These are phyloP conservation scores for Bradypus variegatus DNA, from an alignment of 2,797 vertebrate species.

Conservation along the genomic window DNA sequence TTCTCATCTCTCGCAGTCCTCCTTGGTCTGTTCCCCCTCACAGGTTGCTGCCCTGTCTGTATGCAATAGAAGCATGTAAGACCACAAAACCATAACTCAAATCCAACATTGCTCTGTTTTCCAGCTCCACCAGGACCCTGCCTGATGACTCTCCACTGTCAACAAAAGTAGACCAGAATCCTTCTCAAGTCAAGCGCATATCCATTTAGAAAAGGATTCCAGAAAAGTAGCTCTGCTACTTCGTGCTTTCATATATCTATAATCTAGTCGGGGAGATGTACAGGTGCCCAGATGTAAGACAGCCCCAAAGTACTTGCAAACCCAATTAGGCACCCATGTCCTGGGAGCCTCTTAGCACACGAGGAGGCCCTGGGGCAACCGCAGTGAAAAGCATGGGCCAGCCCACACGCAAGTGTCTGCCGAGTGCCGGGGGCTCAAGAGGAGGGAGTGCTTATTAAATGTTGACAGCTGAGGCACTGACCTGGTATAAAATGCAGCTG, in stretches of 20 bases:
- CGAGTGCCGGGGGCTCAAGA: not conserved
- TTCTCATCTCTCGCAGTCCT: not conserved
- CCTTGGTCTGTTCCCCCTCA: not conserved
- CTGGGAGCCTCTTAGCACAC: not conserved
- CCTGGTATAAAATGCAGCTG: not conserved
- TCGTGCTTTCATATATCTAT: not conserved
- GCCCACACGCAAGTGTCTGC: constrained; percentile 2
- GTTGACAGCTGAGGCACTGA: constrained; percentile 5
- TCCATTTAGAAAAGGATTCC: not conserved
- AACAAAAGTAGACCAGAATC: not conserved
- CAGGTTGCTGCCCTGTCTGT: not conserved
- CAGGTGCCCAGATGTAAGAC: not conserved
- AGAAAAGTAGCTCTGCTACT: fast-evolving
- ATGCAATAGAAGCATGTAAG: no score
- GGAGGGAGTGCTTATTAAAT: not conserved
- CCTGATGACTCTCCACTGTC: not conserved
- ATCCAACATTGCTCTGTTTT: not conserved
- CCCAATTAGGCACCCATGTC: not conserved
- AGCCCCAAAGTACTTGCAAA: not conserved
- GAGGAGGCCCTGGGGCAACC: not conserved
- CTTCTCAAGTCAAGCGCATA: not conserved
- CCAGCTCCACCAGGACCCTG: not conserved
- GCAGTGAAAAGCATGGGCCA: not conserved
- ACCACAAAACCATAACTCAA: no score
- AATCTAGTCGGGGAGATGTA: not conserved